phyloP scores from a whole-genome alignment of 2,888 invertebrate species.

The Sinotaia quadrata region DNA sequence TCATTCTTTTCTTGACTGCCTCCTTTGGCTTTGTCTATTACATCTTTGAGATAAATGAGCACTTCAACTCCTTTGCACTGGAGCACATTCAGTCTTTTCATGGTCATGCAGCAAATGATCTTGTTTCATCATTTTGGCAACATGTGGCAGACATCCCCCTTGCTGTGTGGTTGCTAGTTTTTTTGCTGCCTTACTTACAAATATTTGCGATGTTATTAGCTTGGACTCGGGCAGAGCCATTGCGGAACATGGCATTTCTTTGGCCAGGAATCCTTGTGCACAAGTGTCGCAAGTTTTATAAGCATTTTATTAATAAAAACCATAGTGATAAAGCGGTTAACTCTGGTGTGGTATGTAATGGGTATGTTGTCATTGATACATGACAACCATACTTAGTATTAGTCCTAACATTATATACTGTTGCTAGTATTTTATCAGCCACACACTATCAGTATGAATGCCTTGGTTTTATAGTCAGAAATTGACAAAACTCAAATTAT shows the following conservation, averaged over 20 bases:
- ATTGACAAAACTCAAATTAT: no score
- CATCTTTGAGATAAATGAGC: slow-evolving; percentile 67
- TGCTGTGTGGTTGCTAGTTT: slow-evolving; percentile 56
- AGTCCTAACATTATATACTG: no score
- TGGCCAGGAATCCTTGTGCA: slow-evolving; percentile 63
- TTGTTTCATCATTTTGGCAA: slow-evolving; percentile 39
- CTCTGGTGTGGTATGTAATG: slow-evolving; percentile 46
- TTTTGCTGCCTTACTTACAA: slow-evolving; percentile 62
- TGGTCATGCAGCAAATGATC: slow-evolving; percentile 31
- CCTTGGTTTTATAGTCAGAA: no score
- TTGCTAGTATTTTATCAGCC: no score
- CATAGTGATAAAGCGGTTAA: slow-evolving; percentile 41
- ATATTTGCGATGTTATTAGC: slow-evolving; percentile 66
- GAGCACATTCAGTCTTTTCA: slow-evolving; percentile 60
- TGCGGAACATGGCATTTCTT: slow-evolving; percentile 57
- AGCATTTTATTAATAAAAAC: slow-evolving; percentile 22
- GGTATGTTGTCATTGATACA: slow-evolving; percentile 55
- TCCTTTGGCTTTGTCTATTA: slow-evolving; percentile 65
- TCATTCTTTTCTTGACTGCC: slow-evolving; percentile 53
- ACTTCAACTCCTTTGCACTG: slow-evolving; percentile 62
- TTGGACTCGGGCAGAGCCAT: slow-evolving; percentile 64
- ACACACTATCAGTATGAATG: no score
- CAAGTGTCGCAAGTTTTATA: slow-evolving; percentile 33
- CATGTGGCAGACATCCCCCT: slow-evolving; percentile 65
- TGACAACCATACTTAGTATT: no score